Conservation (phyloP, 2,113 vertebrate genomes). For the Atractosteus spatula region DNA sequence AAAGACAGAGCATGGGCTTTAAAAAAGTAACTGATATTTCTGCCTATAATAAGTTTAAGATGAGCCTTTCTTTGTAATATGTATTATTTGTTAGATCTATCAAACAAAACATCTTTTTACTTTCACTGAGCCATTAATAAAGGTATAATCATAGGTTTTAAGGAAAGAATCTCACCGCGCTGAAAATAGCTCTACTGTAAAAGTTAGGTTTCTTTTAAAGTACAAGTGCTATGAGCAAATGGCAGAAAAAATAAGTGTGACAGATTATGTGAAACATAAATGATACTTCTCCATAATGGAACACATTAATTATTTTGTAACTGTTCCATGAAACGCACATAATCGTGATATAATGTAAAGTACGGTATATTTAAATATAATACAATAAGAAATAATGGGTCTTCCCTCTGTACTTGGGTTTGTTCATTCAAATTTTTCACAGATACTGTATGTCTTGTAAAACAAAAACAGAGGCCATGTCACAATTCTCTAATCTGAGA, state of each 20-base stretch:
- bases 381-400: too few relatives aligned
- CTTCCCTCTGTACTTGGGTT: too few relatives aligned
- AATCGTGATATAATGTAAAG: neutral
- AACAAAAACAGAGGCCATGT: too few relatives aligned
- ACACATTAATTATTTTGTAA: constrained; percentile 48
- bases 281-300: constrained; percentile 34
- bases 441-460: too few relatives aligned
- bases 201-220: constrained; percentile 60
- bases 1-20: constrained; percentile 58
- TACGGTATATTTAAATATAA: too few relatives aligned
- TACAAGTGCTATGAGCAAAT: constrained; percentile 72
- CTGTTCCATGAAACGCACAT: constrained; percentile 30
- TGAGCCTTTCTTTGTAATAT: constrained; percentile 66
- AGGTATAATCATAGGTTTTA: constrained; percentile 70
- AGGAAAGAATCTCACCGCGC: constrained; percentile 52
- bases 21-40: constrained; percentile 63
- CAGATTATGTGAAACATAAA: constrained; percentile 54
- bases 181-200: constrained; percentile 54
- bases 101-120: constrained; percentile 60
- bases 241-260: constrained; percentile 63
- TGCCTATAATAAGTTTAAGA: constrained; percentile 78
- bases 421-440: too few relatives aligned
- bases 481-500: too few relatives aligned
- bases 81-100: constrained; percentile 53
- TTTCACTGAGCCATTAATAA: constrained; percentile 64